Conservation (phyloP, 2,888 invertebrate genomes). For the Buathra laborator region DNA sequence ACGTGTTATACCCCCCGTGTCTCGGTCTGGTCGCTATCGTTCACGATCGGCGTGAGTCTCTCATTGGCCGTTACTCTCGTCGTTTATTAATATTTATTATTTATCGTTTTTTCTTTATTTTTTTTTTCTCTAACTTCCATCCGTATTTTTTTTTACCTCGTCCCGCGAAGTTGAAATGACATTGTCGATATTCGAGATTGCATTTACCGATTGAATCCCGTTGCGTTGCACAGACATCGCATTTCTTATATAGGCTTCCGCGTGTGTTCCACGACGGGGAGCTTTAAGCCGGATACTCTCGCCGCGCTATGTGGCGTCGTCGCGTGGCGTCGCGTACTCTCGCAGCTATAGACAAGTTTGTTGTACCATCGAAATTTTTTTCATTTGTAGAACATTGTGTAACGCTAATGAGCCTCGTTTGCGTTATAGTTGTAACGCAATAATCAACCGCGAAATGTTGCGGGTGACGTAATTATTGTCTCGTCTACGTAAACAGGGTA, state of each 20-base stretch:
- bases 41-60: neutral
- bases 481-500: no score
- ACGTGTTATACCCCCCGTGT: slow-evolving; percentile 21
- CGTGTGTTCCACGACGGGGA: slow-evolving; percentile 36
- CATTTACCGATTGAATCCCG: neutral
- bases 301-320: slow-evolving; percentile 26
- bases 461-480: no score
- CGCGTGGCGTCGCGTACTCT: slow-evolving; percentile 39
- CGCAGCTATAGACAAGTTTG: slow-evolving; percentile 10
- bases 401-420: neutral
- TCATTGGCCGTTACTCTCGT: neutral
- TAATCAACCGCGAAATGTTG: neutral
- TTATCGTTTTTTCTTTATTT: slow-evolving; percentile 22
- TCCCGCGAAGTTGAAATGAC: neutral
- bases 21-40: neutral
- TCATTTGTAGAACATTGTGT: neutral
- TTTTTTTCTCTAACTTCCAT: neutral
- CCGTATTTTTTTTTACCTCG: neutral
- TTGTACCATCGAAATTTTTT: neutral
- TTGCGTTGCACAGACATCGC: neutral
- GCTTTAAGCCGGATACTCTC: slow-evolving; percentile 31
- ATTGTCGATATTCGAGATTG: neutral
- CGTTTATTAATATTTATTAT: neutral
- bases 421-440: neutral
- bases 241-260: neutral